Conservation (phyloP, 2,113 vertebrate genomes). For the Tyto alba region DNA sequence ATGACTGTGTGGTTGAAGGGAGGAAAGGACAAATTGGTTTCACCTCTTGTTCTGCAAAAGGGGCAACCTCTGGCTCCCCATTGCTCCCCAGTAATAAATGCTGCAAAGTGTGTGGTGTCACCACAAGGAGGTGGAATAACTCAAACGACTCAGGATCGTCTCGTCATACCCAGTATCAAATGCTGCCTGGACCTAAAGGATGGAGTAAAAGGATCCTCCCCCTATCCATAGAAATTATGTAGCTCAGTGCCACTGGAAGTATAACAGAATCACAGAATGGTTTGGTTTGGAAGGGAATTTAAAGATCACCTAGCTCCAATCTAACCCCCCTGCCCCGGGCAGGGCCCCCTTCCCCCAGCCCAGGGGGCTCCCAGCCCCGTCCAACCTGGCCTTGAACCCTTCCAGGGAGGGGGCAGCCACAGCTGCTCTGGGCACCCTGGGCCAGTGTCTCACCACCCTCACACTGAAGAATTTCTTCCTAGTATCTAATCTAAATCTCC, state of each 20-base stretch:
- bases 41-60: neutral
- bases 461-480: too few relatives aligned
- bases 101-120: neutral
- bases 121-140: neutral
- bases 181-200: neutral
- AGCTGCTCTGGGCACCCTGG: too few relatives aligned
- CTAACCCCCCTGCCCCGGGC: too few relatives aligned
- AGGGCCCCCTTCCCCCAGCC: too few relatives aligned
- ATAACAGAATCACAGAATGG: too few relatives aligned
- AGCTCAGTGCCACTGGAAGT: rapidly evolving
- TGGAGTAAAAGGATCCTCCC: neutral
- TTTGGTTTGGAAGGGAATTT: too few relatives aligned
- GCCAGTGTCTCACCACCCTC: too few relatives aligned
- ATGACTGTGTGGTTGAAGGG: neutral
- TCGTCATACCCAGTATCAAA: neutral
- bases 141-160: neutral
- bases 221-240: neutral
- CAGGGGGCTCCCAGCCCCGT: too few relatives aligned
- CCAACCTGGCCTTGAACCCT: too few relatives aligned
- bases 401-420: too few relatives aligned
- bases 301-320: too few relatives aligned
- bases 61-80: neutral
- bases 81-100: neutral
- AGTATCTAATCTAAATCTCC: too few relatives aligned
- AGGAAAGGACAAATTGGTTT: neutral